Evolutionary conservation across 2,888 invertebrate species (phyloP), one percentile per base, ranked within the genome.

Genomic region (Strigamia maritima): DNA sequence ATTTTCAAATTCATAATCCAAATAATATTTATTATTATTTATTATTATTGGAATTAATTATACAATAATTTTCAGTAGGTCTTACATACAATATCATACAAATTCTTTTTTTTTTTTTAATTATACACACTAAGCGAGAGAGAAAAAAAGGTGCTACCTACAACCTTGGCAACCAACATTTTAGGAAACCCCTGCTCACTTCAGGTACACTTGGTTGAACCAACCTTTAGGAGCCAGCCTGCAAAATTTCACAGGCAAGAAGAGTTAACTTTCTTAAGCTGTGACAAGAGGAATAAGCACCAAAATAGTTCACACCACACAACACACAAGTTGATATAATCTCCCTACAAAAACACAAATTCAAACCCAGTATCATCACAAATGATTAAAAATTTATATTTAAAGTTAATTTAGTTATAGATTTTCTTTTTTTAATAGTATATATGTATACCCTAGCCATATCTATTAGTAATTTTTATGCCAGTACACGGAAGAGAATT

Each of bases 81-180:
- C 60, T 60, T 60, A 19, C 10, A 40, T 40, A 60, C 24, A 60
- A 60, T 60, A 24, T 40, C 40, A 40, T 40, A 60, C 16, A 60
- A 19, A 7, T 60, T 60, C 19, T 60, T 19, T 60, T 22, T 60
- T 60, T 60, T 75, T 24, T 40, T 40, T 40, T 6, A 40, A 40
- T 40, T 60, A 60, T 60, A 60, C 60, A 60, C 60, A 60, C 60
- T 60, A 60, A 60, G 60, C 60, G 76, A 38, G 35, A 76, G 76
- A 76, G 35, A 77, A 54, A 77, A 77, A 77, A 54, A 77, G 26
- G 26, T 77, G 28, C 77, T 77, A 77, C 77, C 77, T 77, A 77
- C 77, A 77, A 77, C 77, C 49, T 49, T 49, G 38, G 54, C 38
- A 76, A 40, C 44, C 35, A 76, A 76, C 76, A 76, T 40, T 40